phyloP scores from a whole-genome alignment of 2,797 vertebrate genomes.

The Cyclopterus lumpus region DNA sequence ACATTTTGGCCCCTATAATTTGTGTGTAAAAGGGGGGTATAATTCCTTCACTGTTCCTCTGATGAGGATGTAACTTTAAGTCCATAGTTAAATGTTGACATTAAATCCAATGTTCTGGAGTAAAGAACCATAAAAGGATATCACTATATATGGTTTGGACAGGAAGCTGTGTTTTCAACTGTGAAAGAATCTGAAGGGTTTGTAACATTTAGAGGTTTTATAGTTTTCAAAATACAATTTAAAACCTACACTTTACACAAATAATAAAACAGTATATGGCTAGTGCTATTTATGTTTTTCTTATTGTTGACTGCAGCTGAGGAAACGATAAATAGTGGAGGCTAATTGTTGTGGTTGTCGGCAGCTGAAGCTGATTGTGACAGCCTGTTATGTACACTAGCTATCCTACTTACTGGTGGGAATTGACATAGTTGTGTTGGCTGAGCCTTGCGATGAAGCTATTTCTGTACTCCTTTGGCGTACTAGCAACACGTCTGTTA shows the following conservation, averaged over 20 bases:
- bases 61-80: neutral
- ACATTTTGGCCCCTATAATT: neutral
- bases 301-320: neutral
- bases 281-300: neutral
- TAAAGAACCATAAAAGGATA: neutral
- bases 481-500: neutral
- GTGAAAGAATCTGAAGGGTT: too few relatives aligned
- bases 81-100: neutral
- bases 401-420: neutral
- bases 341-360: neutral
- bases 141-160: neutral
- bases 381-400: too few relatives aligned
- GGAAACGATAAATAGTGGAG: neutral
- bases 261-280: neutral
- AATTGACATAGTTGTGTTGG: neutral
- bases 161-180: neutral
- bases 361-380: neutral
- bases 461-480: neutral
- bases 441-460: neutral
- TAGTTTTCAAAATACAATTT: too few relatives aligned
- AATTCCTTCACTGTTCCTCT: neutral
- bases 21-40: neutral
- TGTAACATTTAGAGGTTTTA: too few relatives aligned
- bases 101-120: neutral
- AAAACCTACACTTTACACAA: too few relatives aligned